Evolutionary conservation across 2,888 invertebrate species (phyloP), one percentile per base, ranked within the genome.

Genomic region (Amiota communis): DNA sequence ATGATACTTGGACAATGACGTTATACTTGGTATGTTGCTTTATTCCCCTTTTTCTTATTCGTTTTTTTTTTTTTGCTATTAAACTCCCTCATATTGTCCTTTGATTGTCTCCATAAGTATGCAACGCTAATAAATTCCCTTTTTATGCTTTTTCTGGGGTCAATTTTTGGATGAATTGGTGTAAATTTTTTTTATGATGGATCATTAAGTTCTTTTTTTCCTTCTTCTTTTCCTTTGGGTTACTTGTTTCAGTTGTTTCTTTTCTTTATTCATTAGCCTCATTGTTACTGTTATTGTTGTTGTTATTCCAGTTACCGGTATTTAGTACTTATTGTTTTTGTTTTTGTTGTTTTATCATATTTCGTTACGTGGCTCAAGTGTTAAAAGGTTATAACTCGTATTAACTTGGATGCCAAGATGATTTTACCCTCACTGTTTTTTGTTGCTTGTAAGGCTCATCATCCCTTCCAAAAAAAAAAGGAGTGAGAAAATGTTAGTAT

Each of bases 71-170:
- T 53, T 53, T n/a, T 53, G 53, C 53, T 53, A 20, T 15, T 59
- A 20, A 15, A 20, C 20, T 59, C 59, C 15, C 59, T 59, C 9
- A 15, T 59, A 4, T 15, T 59, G 59, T 83, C 77, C 78, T 80
- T 80, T 79, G 81, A 83, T 83, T 83, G 83, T 81, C 82, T 85
- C 77, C 82, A 79, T 80, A 83, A 83, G 82, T 83, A 81, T 84
- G 85, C 83, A 81, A 83, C 79, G 79, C 82, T 81, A 83, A 83
- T 83, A 83, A 83, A 83, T 83, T 84, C 53, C 8, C 75, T 76
- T 84, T 83, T 85, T 81, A 84, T 83, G 79, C 75, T 72, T 67
- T 46, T 72, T 51, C 47, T n/a, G 65, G 48, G 64, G 63, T 71
- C 71, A 71, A 65, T 65, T 72, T 65, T 65, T 17, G 70, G 72